These are phyloP conservation scores for Enteromius radiatus DNA, from an alignment of 2,797 vertebrate species.

Conservation along the genomic window DNA sequence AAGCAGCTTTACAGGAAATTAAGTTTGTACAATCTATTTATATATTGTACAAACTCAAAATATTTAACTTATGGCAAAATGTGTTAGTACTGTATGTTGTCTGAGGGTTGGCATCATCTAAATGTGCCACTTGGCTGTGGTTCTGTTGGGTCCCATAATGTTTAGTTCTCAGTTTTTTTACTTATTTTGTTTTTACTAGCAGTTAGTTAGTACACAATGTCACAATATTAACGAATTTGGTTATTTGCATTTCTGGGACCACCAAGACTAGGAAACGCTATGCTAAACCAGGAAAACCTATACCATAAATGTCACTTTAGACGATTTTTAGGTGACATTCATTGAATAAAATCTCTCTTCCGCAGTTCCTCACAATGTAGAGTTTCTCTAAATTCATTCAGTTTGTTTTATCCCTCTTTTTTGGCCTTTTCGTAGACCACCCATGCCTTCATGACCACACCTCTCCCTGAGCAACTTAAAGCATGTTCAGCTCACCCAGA, in stretches of 20 bases:
- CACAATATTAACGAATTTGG: background rate
- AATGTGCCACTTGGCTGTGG: background rate
- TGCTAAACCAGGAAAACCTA: background rate
- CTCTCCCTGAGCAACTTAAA: conserved; percentile 63
- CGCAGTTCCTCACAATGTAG: conserved; percentile 32
- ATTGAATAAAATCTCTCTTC: conserved; percentile 34
- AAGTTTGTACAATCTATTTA: no score
- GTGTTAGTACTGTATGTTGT: no score
- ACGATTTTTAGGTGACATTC: background rate
- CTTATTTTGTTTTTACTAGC: background rate
- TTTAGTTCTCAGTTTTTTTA: background rate
- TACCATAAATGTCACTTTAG: background rate
- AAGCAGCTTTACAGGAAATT: no score
- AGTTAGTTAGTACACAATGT: background rate
- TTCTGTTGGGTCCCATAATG: background rate
- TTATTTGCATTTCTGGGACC: background rate
- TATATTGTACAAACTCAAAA: no score
- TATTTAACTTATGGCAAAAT: no score
- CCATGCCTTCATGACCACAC: conserved; percentile 73
- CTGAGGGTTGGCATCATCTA: no score
- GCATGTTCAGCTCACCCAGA: conserved; percentile 67
- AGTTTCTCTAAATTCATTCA: conserved; percentile 48
- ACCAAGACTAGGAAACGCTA: background rate
- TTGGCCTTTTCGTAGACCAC: conserved; percentile 72
- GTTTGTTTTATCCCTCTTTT: conserved; percentile 50